phyloP scores from a whole-genome alignment of 2,888 invertebrate species.

The Geotrupes spiniger region DNA sequence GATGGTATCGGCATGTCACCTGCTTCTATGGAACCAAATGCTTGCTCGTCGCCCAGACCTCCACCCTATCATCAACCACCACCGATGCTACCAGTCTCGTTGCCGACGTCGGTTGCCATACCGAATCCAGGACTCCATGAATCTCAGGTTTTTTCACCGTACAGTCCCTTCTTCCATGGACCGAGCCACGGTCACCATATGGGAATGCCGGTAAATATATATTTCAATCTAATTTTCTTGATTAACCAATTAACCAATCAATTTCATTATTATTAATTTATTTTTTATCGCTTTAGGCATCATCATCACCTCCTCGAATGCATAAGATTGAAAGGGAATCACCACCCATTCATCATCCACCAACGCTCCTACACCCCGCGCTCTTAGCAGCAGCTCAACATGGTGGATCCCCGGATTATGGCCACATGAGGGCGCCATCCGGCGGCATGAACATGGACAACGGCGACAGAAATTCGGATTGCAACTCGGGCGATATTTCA shows the following conservation, averaged over 20 bases:
- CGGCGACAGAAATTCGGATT: slow-evolving; percentile 84
- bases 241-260: neutral
- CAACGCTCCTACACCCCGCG: slow-evolving; percentile 81
- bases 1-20: slow-evolving; percentile 74
- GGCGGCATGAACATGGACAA: slow-evolving; percentile 67
- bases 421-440: slow-evolving; percentile 59
- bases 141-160: slow-evolving; percentile 89
- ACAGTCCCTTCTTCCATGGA: slow-evolving; percentile 82
- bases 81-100: slow-evolving; percentile 81
- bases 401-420: slow-evolving; percentile 77
- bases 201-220: slow-evolving; percentile 50
- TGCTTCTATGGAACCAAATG: slow-evolving; percentile 59
- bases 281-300: slow-evolving; percentile 39
- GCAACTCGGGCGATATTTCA: slow-evolving; percentile 86
- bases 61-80: slow-evolving; percentile 72
- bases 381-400: slow-evolving; percentile 81
- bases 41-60: slow-evolving; percentile 59
- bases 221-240: neutral
- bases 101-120: slow-evolving; percentile 95
- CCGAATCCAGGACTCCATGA: slow-evolving; percentile 94
- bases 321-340: slow-evolving; percentile 74
- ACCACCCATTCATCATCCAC: slow-evolving; percentile 81
- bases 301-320: slow-evolving; percentile 63
- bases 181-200: slow-evolving; percentile 52
- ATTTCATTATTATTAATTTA: slow-evolving; percentile 5